Conservation (phyloP, 2,888 invertebrate species). For the Chesias legatella region DNA sequence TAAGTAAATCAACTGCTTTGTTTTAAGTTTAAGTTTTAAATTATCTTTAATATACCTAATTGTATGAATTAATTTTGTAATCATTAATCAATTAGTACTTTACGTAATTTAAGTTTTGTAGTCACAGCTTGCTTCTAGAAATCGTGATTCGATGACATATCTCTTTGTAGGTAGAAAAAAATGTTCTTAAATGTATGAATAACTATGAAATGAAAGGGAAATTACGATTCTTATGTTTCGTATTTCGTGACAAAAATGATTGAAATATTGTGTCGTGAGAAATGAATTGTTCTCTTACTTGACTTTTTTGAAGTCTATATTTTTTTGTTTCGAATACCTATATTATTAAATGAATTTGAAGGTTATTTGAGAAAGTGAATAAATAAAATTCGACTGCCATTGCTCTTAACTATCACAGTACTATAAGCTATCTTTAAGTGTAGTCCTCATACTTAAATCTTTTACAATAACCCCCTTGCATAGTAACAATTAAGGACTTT, state of each 20-base stretch:
- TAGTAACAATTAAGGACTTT: slow-evolving; percentile 71
- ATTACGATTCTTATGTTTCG: slow-evolving; percentile 39
- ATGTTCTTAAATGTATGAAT: slow-evolving; percentile 65
- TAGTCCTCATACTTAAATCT: slow-evolving; percentile 66
- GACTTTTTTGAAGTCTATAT: slow-evolving; percentile 17
- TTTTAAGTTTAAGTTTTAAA: too few species aligned
- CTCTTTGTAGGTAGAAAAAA: slow-evolving; percentile 70
- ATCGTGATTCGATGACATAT: slow-evolving; percentile 78
- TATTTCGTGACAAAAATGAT: slow-evolving; percentile 27
- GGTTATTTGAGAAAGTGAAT: slow-evolving; percentile 9
- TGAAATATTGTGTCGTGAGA: slow-evolving; percentile 8
- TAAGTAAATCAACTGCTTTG: not conserved
- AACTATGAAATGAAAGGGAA: slow-evolving; percentile 40
- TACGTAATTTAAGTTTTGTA: slow-evolving; percentile 30
- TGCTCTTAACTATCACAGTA: slow-evolving; percentile 50
- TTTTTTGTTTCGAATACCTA: slow-evolving; percentile 5
- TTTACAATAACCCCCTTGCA: slow-evolving; percentile 71
- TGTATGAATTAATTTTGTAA: slow-evolving; percentile 23
- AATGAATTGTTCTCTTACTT: slow-evolving; percentile 4
- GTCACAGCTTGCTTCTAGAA: slow-evolving; percentile 68
- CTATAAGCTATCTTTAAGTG: slow-evolving; percentile 77
- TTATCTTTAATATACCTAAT: too few species aligned
- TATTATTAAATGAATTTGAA: slow-evolving; percentile 1
- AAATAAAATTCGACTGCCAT: slow-evolving; percentile 36
- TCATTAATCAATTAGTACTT: slow-evolving; percentile 20